These are phyloP conservation scores for Felis chaus DNA, from an alignment of 2,113 vertebrate species.

Conservation along the genomic window DNA sequence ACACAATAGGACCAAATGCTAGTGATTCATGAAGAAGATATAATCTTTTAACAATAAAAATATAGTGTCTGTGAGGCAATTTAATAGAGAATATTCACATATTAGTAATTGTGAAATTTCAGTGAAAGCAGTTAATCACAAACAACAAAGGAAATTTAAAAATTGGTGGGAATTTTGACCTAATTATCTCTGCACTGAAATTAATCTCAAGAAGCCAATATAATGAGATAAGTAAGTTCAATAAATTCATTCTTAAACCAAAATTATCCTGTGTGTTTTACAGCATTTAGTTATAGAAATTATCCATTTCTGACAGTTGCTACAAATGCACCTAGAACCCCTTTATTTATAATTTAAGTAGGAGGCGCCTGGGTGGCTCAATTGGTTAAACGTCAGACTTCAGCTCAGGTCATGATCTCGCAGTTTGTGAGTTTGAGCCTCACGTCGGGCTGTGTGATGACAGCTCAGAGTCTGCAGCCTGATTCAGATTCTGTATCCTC, in stretches of 20 bases:
- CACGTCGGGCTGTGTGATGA: too few relatives aligned
- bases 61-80: neutral
- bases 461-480: too few relatives aligned
- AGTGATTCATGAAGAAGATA: neutral
- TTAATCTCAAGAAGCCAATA: constrained; percentile 64
- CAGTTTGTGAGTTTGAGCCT: too few relatives aligned
- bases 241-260: constrained; percentile 39
- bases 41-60: neutral
- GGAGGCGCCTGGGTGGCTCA: too few relatives aligned
- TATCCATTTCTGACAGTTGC: constrained; percentile 15
- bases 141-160: constrained; percentile 56
- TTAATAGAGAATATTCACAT: neutral
- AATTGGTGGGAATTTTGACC: constrained; percentile 41
- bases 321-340: neutral
- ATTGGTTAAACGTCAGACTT: too few relatives aligned
- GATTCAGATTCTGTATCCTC: too few relatives aligned
- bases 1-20: neutral
- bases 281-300: constrained; percentile 45
- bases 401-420: too few relatives aligned
- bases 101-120: constrained; percentile 57
- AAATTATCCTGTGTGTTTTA: constrained; percentile 49
- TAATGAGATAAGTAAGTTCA: constrained; percentile 37
- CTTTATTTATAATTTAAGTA: neutral
- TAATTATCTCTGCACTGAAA: constrained; percentile 48
- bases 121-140: constrained; percentile 66